A percentile compares a stretch with the other conserved stretches of the same genome.
Conservation (phyloP, 2,888 invertebrate species). For the Coelinius sp. region DNA sequence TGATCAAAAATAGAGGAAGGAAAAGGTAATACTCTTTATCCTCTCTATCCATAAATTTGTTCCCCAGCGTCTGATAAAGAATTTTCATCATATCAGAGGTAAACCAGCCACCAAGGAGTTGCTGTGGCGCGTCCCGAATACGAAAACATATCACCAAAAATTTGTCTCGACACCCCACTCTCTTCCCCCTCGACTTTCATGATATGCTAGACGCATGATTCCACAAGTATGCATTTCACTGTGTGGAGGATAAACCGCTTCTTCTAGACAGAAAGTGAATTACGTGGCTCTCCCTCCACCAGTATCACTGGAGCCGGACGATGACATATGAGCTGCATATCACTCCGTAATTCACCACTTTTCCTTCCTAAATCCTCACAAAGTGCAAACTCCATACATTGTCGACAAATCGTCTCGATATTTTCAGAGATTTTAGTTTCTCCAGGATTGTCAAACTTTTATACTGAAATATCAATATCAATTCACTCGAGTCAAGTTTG, state of each 20-base stretch:
- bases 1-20: too few species aligned
- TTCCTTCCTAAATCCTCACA: background rate
- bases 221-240: slow-evolving; percentile 36
- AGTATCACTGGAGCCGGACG: background rate
- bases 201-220: slow-evolving; percentile 41
- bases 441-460: slow-evolving; percentile 2
- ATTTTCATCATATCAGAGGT: slow-evolving; percentile 49
- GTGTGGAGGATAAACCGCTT: slow-evolving; percentile 37
- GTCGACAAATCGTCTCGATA: background rate
- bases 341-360: background rate
- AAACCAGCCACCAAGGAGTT: slow-evolving; percentile 35
- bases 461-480: background rate
- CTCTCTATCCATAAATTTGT: slow-evolving; percentile 4
- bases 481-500: background rate
- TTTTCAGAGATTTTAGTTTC: slow-evolving; percentile 11
- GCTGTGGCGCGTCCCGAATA: slow-evolving; percentile 45
- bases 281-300: slow-evolving; percentile 28
- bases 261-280: slow-evolving; percentile 45
- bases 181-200: background rate
- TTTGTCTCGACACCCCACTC: slow-evolving; percentile 42
- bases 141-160: slow-evolving; percentile 49
- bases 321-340: background rate
- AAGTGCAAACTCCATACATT: background rate
- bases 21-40: too few species aligned
- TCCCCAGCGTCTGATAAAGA: slow-evolving; percentile 44